These are phyloP conservation scores for Ylistrum balloti DNA, from an alignment of 1,140 invertebrate genomes.

Conservation along the genomic window DNA sequence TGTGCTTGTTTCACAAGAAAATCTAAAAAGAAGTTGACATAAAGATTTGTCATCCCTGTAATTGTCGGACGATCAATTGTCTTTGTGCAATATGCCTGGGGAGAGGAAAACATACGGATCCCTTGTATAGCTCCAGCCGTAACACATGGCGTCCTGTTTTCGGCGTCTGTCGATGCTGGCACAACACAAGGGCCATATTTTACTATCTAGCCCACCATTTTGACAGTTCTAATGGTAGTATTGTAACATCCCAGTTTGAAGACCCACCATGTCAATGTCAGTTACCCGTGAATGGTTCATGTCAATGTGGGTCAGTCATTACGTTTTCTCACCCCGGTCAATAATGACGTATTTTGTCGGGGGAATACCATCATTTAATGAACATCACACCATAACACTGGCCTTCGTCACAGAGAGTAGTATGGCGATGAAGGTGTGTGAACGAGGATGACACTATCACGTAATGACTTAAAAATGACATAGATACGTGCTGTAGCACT, in stretches of 20 bases:
- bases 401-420: neutral
- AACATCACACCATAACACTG: neutral
- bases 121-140: neutral
- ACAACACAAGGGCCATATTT: slow-evolving; percentile 27
- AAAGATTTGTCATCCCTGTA: slow-evolving; percentile 39
- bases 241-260: slow-evolving; percentile 22
- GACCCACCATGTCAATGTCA: slow-evolving; percentile 36
- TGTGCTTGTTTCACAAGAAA: slow-evolving; percentile 34
- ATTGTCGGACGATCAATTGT: slow-evolving; percentile 16
- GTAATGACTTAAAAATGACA: neutral
- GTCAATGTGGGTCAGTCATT: slow-evolving; percentile 1
- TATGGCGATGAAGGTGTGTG: neutral
- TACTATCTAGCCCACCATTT: slow-evolving; percentile 33
- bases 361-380: neutral
- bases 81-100: slow-evolving; percentile 37
- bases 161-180: slow-evolving; percentile 29
- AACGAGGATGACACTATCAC: neutral
- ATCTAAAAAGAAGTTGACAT: slow-evolving; percentile 40
- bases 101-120: slow-evolving; percentile 37
- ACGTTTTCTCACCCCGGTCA: neutral
- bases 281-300: slow-evolving; percentile 12
- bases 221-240: slow-evolving; percentile 27
- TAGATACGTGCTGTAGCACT: neutral
- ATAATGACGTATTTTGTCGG: neutral
- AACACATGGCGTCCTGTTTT: slow-evolving; percentile 32